Evolutionary conservation across 2,113 vertebrate genomes (phyloP).

Genomic region (Chinchilla lanigera): DNA sequence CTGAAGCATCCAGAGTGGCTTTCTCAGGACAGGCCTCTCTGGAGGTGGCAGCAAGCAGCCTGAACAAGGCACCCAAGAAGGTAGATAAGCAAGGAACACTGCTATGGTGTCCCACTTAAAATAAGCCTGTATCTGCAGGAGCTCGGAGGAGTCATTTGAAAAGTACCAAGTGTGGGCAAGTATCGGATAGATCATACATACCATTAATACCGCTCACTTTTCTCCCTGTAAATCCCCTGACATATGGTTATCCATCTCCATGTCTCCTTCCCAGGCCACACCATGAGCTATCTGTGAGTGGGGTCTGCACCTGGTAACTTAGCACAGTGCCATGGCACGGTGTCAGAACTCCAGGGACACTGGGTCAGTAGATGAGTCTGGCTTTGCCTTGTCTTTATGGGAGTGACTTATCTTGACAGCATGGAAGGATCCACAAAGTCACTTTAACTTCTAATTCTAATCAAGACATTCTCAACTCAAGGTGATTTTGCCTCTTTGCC

Average conservation of each 20-base stretch:
- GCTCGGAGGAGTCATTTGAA: not conserved
- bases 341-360: not conserved
- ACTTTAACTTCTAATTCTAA: not conserved
- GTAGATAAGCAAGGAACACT: not conserved
- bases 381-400: not conserved
- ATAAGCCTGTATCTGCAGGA: not conserved
- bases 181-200: not conserved
- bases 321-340: accelerated
- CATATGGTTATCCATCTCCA: not conserved
- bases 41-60: not conserved
- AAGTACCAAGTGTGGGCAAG: not conserved
- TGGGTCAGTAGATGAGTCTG: not conserved
- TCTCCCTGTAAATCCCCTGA: not conserved
- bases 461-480: not conserved
- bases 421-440: not conserved
- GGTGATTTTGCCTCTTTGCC: not conserved
- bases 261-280: accelerated
- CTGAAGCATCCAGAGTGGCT: not conserved
- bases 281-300: not conserved
- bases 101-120: not conserved
- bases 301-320: not conserved
- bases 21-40: not conserved
- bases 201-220: not conserved
- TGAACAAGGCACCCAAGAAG: not conserved
- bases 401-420: not conserved